A percentile compares a stretch with the other conserved stretches of the same genome.
Evolutionary conservation across 2,113 vertebrate species (phyloP).

Genomic region (Colossoma macropomum): DNA sequence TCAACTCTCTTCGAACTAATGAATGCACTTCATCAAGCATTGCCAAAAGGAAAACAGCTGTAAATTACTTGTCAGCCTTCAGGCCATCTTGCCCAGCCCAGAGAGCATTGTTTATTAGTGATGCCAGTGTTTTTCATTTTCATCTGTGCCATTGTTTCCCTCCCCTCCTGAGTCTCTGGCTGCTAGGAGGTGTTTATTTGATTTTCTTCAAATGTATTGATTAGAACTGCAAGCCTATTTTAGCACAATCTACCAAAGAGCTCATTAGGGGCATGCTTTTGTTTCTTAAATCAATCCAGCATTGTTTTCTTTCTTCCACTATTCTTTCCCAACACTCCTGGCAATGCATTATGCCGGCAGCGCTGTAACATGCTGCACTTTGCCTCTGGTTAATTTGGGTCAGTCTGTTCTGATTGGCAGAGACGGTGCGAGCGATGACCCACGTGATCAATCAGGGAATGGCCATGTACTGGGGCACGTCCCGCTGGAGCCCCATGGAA

Average conservation of each 20-base stretch:
- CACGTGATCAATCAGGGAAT: slow-evolving; percentile 92
- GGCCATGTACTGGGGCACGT: slow-evolving; percentile 94
- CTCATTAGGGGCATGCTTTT: not conserved
- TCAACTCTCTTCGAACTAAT: not conserved
- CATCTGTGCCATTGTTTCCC: not conserved
- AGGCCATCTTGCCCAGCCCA: not conserved
- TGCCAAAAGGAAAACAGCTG: not conserved
- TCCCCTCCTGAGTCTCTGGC: not conserved
- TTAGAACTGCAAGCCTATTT: slow-evolving; percentile 9
- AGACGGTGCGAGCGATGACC: slow-evolving; percentile 94
- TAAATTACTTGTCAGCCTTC: slow-evolving; percentile 5
- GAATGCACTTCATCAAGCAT: slow-evolving; percentile 24
- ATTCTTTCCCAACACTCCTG: not conserved
- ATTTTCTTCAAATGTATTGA: slow-evolving; percentile 20
- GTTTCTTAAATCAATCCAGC: slow-evolving; percentile 23
- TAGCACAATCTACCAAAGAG: not conserved
- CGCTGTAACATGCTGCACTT: not conserved
- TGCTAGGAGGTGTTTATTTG: slow-evolving; percentile 6
- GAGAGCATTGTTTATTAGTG: not conserved
- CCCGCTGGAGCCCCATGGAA: slow-evolving; percentile 90
- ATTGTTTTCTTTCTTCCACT: not conserved
- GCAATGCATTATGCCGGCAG: not conserved
- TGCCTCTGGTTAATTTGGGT: slow-evolving; percentile 5
- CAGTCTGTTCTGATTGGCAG: slow-evolving; percentile 68
- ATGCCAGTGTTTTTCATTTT: not conserved